Conservation (phyloP, 2,113 vertebrate genomes). For the Catharus fuscescens region DNA sequence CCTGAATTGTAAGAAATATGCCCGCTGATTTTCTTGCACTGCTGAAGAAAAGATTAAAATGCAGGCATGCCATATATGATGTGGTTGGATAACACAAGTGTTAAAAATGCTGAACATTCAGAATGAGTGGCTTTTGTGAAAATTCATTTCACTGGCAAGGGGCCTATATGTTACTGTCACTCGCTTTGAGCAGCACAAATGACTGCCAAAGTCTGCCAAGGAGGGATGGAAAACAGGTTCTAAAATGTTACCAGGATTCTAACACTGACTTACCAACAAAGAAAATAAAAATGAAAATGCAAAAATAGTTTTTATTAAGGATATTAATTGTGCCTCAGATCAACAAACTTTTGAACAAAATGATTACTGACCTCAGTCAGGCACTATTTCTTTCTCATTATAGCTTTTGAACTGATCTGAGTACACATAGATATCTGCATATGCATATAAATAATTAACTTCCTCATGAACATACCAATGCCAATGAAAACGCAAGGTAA, state of each 20-base stretch:
- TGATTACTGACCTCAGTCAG: background rate
- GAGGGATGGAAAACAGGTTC: background rate
- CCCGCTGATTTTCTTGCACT: background rate
- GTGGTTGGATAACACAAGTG: background rate
- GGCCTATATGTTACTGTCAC: background rate
- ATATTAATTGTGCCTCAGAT: background rate
- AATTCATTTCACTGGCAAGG: background rate
- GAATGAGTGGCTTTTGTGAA: background rate
- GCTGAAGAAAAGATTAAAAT: background rate
- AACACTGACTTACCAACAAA: background rate
- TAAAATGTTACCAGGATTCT: conserved; percentile 25
- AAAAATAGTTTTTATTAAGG: background rate
- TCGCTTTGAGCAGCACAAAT: conserved; percentile 6
- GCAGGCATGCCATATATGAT: background rate
- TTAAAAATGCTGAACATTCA: background rate
- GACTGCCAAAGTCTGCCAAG: conserved; percentile 37
- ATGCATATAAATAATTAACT: background rate
- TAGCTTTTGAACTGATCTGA: background rate
- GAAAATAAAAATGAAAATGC: conserved; percentile 20
- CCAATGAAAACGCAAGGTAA: background rate
- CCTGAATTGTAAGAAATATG: background rate
- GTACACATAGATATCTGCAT: background rate
- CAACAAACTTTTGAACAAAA: conserved; percentile 52
- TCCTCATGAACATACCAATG: background rate
- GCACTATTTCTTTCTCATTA: background rate